phyloP scores from a whole-genome alignment of 2,113 vertebrate species.

The Alligator mississippiensis region DNA sequence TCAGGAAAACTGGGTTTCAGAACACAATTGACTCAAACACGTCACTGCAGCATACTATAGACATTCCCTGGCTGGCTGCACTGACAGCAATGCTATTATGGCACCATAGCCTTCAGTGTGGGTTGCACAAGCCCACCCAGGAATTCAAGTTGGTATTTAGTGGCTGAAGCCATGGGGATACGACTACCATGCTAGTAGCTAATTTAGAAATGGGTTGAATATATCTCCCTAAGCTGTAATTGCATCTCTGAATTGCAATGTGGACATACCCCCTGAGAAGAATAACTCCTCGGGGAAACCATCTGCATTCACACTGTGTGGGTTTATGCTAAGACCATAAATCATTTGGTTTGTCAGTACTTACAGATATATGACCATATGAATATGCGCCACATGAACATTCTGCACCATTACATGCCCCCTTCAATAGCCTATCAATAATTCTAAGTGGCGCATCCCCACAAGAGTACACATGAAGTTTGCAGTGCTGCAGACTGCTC shows the following conservation, averaged over 20 bases:
- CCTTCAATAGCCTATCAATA: background rate
- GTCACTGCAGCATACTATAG: background rate
- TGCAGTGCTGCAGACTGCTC: too few species aligned
- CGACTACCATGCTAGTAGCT: accelerated
- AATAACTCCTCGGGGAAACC: background rate
- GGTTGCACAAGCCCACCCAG: background rate
- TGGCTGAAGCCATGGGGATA: background rate
- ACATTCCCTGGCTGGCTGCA: background rate
- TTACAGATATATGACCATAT: background rate
- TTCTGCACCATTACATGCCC: background rate
- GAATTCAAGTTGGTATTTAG: background rate
- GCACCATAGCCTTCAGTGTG: background rate
- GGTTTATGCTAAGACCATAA: background rate
- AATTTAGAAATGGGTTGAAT: background rate
- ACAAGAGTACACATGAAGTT: too few species aligned
- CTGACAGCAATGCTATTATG: background rate
- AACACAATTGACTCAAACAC: background rate
- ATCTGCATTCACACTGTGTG: background rate
- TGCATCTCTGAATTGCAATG: too few species aligned
- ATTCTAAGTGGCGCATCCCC: background rate
- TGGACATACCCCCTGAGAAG: background rate
- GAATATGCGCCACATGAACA: background rate
- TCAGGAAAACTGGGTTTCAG: background rate
- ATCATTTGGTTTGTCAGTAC: background rate
- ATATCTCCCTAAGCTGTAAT: too few species aligned